Evolutionary conservation across 2,888 invertebrate genomes (phyloP).

Genomic region (Pollenia labialis): DNA sequence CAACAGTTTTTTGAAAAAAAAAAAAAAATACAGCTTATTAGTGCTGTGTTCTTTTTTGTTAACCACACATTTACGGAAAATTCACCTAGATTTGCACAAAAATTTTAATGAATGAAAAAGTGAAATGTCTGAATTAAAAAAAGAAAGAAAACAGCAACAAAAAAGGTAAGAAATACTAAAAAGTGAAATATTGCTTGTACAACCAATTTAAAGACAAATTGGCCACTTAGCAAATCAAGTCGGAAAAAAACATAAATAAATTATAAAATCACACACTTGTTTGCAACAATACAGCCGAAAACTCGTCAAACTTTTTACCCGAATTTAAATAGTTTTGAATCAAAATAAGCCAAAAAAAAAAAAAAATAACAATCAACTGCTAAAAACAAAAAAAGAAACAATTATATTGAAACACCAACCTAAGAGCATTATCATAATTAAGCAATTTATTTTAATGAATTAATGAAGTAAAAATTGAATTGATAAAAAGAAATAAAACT

Average conservation of each 20-base stretch:
- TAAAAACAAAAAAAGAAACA: background rate
- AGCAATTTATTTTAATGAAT: conserved; percentile 62
- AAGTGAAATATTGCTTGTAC: conserved; percentile 58
- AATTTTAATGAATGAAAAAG: conserved; percentile 72
- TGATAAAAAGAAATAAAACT: background rate
- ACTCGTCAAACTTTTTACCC: conserved; percentile 16
- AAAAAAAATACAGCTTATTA: background rate
- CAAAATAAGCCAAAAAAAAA: conserved; percentile 10
- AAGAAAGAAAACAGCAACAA: background rate
- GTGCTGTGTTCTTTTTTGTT: background rate
- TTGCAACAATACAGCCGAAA: conserved; percentile 14
- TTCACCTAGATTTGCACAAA: conserved; percentile 64
- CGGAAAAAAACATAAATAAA: conserved; percentile 1
- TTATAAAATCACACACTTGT: background rate
- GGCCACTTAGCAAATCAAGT: conserved; percentile 57
- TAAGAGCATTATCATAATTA: conserved; percentile 64
- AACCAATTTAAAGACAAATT: conserved; percentile 64
- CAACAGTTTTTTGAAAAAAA: conserved; percentile 20
- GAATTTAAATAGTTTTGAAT: conserved; percentile 23
- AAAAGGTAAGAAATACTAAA: conserved; percentile 37
- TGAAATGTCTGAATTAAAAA: conserved; percentile 45
- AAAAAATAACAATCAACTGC: background rate
- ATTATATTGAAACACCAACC: conserved; percentile 9
- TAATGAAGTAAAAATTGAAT: conserved; percentile 31
- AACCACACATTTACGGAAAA: conserved; percentile 27